Conservation (phyloP, 2,797 vertebrate genomes). For the Prionace glauca region DNA sequence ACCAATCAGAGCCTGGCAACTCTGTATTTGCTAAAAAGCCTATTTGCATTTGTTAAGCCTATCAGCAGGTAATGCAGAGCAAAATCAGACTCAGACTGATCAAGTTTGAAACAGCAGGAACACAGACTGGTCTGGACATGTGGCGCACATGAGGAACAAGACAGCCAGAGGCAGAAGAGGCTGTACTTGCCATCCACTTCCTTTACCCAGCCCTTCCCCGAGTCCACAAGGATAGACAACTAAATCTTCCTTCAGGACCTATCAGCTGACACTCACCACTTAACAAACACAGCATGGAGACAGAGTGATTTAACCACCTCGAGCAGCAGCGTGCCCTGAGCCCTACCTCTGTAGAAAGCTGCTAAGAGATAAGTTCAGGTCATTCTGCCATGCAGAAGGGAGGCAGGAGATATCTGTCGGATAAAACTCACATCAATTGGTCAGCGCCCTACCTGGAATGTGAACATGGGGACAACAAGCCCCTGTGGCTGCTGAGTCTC, state of each 20-base stretch:
- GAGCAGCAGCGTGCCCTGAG: conserved; percentile 65
- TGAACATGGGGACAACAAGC: conserved; percentile 80
- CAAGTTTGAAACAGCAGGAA: too few relatives aligned
- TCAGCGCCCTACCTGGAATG: conserved; percentile 90
- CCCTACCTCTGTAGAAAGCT: conserved; percentile 47
- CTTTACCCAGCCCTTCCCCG: conserved; percentile 74
- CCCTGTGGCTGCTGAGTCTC: conserved; percentile 83
- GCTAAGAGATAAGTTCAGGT: conserved; percentile 58
- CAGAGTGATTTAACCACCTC: conserved; percentile 78
- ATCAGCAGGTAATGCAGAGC: too few relatives aligned
- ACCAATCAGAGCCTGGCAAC: too few relatives aligned
- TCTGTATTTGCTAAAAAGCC: too few relatives aligned
- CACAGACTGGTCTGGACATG: too few relatives aligned
- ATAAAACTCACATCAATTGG: conserved; percentile 81
- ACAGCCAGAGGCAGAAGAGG: too few relatives aligned
- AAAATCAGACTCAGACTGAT: too few relatives aligned
- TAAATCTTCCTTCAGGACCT: conserved; percentile 83
- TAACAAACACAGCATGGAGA: conserved; percentile 75
- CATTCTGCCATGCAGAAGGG: conserved; percentile 58
- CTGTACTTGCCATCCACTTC: conserved; percentile 48
- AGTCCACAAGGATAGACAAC: conserved; percentile 79
- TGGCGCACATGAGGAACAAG: too few relatives aligned
- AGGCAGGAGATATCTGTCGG: conserved; percentile 66
- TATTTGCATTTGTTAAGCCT: too few relatives aligned
- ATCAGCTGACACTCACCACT: conserved; percentile 61